Evolutionary conservation across 2,113 vertebrate genomes (phyloP), one percentile per base, ranked within the genome.

Genomic region (Microcebus lehilahytsara): DNA sequence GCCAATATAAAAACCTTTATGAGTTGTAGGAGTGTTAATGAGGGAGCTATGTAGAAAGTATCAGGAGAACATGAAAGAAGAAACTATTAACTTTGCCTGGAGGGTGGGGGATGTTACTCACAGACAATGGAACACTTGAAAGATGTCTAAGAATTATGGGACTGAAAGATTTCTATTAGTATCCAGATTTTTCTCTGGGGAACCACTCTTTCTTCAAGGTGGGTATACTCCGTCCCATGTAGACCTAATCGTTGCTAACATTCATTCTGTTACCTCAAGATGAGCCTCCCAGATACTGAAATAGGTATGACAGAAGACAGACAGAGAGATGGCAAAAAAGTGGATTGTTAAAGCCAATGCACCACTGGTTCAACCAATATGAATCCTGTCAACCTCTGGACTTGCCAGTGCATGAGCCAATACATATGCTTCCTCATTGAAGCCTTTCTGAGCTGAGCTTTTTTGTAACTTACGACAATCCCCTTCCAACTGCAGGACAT

Each of bases 391-490:
- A 30, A 91, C 72, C 72, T 95, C 64, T 97, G 56, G 66, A 67
- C 64, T 95, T 84, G 42, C 71, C 16, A 53, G 13, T 72, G n/a
- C 32, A 6, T 46, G 62, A 85, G 34, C 42, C 89, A 81, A 95
- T 42, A 34, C 23, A 67, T n/a, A 58, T 0, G 1, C 20, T 94
- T 85, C 23, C 19, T 30, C 84, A 60, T 20, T 79, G 60, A 71
- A 83, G 51, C 34, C 62, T 27, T 30, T 77, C 79, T 42, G 71
- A 84, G 87, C 32, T 81, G 90, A 95, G 75, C 37, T 80, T 94
- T 96, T 95, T 79, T 97, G 66, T 87, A 95, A 53, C 53, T 94
- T 93, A 42, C 32, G 27, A 81, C 12, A 53, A 89, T 85, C 7
- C 25, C 1, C 10, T 96, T 12, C 37, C 53, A 72, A 92, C 42